Evolutionary conservation across 2,888 invertebrate species (phyloP), one percentile per base, ranked within the genome.

Genomic region (Campoletis raptor): DNA sequence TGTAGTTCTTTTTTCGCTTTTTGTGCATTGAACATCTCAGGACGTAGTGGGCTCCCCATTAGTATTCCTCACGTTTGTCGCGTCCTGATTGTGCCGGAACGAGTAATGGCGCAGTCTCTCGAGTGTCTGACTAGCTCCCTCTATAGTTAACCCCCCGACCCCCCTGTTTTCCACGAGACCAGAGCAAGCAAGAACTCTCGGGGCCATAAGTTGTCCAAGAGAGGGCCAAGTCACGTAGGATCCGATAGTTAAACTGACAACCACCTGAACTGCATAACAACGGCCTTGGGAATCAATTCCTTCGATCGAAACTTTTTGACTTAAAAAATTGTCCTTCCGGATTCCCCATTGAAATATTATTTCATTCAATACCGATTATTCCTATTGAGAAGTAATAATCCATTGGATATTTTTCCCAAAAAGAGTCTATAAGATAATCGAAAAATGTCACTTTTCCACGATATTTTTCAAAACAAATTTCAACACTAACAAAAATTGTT

Each of bases 21-120:
- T 52, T 37, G 42, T 54, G 37, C 74, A 45, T 76, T 30, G 74
- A 81, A 45, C 45, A 70, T 82, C 52, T 74, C 45, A 57, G 72
- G 54, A 73, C 64, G 9, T 9, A 69, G 52, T 37, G 21, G 24
- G 66, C 67, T 70, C 67, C 7, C 54, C 54, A 93, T 93, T 91
- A 91, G 92, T 93, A 93, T 92, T 93, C 93, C 91, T 90, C 90
- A 91, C 92, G 91, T 92, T 93, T 92, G 92, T 92, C 92, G 91
- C 91, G 89, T 91, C 91, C 92, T 92, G 93, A 93, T 93, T 93
- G 92, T 91, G 89, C 84, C 89, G 88, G 89, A 90, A 90, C 90
- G 90, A 91, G 91, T 91, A 92, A 93, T 91, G 91, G 91, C 88
- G 92, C 91, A 92, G 92, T 92, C 92, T 91, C 91, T 89, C 87